Evolutionary conservation across 2,888 invertebrate species (phyloP).

Genomic region (Chloroclystis v-ata): DNA sequence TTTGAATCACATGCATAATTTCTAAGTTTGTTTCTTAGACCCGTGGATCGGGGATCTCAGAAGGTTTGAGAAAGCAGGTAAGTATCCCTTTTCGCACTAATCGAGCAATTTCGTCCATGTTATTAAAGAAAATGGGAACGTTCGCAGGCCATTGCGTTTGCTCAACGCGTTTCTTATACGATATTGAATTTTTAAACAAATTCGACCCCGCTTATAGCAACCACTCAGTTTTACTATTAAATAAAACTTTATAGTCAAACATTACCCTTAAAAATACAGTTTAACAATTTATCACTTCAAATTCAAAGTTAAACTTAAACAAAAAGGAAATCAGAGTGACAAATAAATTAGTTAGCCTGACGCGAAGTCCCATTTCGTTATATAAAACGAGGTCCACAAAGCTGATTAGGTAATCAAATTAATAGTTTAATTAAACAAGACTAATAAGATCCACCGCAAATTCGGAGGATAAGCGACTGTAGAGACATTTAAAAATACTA

Average conservation of each 20-base stretch:
- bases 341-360: conserved; percentile 12
- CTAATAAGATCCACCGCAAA: conserved; percentile 31
- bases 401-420: conserved; percentile 25
- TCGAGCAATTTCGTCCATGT: conserved; percentile 73
- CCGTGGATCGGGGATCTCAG: conserved; percentile 41
- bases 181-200: conserved; percentile 76
- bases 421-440: conserved; percentile 33
- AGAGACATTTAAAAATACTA: conserved; percentile 64
- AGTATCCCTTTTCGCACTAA: conserved; percentile 64
- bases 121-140: conserved; percentile 73
- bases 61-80: conserved; percentile 40
- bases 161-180: conserved; percentile 69
- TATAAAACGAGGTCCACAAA: conserved; percentile 19
- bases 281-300: conserved; percentile 6
- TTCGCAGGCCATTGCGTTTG: conserved; percentile 72
- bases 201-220: conserved; percentile 53
- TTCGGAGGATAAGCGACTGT: conserved; percentile 31
- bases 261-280: no score
- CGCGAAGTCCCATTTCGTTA: conserved; percentile 16
- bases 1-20: background rate
- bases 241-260: conserved; percentile 7
- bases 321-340: conserved; percentile 11
- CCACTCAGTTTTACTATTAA: conserved; percentile 55
- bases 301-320: conserved; percentile 4
- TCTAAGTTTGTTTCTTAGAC: background rate